Evolutionary conservation across 2,888 invertebrate species (phyloP).

Genomic region (Drosophila paranaensis): DNA sequence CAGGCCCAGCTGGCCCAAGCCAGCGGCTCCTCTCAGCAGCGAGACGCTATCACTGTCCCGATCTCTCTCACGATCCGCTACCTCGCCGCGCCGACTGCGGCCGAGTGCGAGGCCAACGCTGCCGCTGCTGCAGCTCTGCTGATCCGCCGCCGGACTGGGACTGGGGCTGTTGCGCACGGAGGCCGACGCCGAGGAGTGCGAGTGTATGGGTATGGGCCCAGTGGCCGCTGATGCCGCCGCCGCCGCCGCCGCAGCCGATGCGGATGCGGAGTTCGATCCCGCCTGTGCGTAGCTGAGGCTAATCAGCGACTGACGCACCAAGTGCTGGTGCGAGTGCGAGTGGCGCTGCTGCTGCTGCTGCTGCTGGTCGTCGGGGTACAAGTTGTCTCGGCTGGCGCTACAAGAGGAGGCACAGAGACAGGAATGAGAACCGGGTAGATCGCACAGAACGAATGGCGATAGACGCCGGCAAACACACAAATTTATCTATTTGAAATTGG

Average conservation of each 20-base stretch:
- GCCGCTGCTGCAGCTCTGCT: conserved; percentile 55
- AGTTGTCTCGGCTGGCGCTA: conserved; percentile 84
- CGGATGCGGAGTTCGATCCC: conserved; percentile 34
- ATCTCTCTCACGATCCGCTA: conserved; percentile 39
- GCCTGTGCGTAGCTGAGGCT: conserved; percentile 84
- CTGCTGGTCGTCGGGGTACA: conserved; percentile 80
- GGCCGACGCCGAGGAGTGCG: conserved; percentile 44
- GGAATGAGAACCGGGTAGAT: conserved; percentile 61
- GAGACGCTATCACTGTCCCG: conserved; percentile 67
- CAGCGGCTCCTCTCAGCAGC: conserved; percentile 67
- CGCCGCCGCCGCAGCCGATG: conserved; percentile 24
- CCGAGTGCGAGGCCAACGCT: conserved; percentile 54
- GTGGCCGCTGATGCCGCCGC: conserved; percentile 19
- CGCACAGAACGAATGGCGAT: conserved; percentile 42
- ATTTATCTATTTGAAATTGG: conserved; percentile 66
- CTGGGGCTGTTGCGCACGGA: conserved; percentile 56
- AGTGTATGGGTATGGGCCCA: conserved; percentile 52
- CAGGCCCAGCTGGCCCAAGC: conserved; percentile 45
- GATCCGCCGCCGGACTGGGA: conserved; percentile 55
- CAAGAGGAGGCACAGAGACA: conserved; percentile 67
- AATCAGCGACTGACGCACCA: conserved; percentile 84
- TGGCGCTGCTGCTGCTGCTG: conserved; percentile 61
- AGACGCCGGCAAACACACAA: conserved; percentile 61
- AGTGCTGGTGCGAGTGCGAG: conserved; percentile 82
- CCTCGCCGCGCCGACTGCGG: conserved; percentile 44